Base-by-base conservation (phyloP, 2,888 invertebrate genomes). In the Sesia bembeciformis region DNA sequence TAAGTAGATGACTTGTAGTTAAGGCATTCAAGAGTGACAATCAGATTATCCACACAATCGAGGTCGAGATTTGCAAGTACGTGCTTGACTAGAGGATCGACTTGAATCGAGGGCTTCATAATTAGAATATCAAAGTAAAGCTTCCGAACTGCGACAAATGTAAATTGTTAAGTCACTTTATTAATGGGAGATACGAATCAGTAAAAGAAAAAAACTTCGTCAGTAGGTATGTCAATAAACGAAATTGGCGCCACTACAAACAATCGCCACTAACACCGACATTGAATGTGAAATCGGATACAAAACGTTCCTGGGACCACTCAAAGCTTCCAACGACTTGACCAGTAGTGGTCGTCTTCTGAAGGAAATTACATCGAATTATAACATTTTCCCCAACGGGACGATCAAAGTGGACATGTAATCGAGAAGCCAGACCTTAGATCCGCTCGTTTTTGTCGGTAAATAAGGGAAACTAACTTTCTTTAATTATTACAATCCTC, bases 271-370 rank as follows among this genome's bases (percentile, higher is more conserved):
- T 70, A 64, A 65, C 63, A 65, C 63, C 65, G 54, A 55, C 55
- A 62, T 72, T 72, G 67, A 71, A 76, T 73, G 65, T 76, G 83
- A 81, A 84, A 83, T 83, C 78, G 75, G 82, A 83, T 82, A 80
- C 80, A 74, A 78, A 82, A 80, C 73, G 72, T 68, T 74, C 70
- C 68, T 72, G 67, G 68, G 69, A 46, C 67, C 68, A 70, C 70
- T 75, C 68, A 71, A 72, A 70, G 62, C 62, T 68, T 59, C 58
- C 64, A 63, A 57, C 58, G 69, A 70, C 72, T 67, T 62, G 62
- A 68, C 68, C 65, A 68, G 71, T 73, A 76, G 72, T 68, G 72
- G 71, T 69, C 57, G 53, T 64, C 66, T 66, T 73, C 60, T 57
- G 65, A 67, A 76, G 70, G 68, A 76, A 77, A 78, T 79, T 74